Percentiles rank a stretch among this genome's conserved stretches.
These are phyloP conservation scores for Gila orcuttii DNA, from an alignment of 2,113 vertebrate genomes.

Conservation along the genomic window DNA sequence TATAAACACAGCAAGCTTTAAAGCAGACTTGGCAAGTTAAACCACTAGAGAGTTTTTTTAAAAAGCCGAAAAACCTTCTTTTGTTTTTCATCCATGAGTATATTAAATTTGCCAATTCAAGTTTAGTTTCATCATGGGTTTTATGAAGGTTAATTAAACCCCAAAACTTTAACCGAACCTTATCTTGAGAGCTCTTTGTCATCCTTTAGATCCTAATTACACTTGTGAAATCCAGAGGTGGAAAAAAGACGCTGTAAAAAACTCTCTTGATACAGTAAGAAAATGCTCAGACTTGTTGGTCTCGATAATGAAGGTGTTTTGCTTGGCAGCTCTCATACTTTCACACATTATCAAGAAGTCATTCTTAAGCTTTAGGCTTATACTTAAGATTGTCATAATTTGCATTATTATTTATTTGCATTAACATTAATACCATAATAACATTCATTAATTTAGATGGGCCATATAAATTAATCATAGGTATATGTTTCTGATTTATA, in stretches of 20 bases:
- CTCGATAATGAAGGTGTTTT: slow-evolving; percentile 21
- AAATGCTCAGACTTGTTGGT: slow-evolving; percentile 23
- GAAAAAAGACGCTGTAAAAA: neutral
- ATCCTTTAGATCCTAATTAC: neutral
- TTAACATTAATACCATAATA: neutral
- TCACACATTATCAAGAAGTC: neutral
- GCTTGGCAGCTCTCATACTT: slow-evolving; percentile 13
- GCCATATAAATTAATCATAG: neutral
- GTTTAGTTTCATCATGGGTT: neutral
- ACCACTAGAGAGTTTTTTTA: no score
- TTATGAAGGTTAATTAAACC: neutral
- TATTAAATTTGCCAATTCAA: neutral
- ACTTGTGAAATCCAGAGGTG: neutral
- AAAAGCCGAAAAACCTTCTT: neutral
- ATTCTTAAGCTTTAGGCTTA: neutral
- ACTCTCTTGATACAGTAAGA: neutral
- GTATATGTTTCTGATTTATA: neutral
- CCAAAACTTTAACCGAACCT: neutral
- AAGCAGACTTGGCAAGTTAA: no score
- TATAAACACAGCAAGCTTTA: no score
- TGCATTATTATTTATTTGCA: neutral
- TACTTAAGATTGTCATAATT: neutral
- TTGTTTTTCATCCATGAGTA: neutral
- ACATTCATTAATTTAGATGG: neutral
- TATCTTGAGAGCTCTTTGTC: neutral